Evolutionary conservation across 2,797 vertebrate species (phyloP).

Genomic region (Typhlichthys eigenmanni): DNA sequence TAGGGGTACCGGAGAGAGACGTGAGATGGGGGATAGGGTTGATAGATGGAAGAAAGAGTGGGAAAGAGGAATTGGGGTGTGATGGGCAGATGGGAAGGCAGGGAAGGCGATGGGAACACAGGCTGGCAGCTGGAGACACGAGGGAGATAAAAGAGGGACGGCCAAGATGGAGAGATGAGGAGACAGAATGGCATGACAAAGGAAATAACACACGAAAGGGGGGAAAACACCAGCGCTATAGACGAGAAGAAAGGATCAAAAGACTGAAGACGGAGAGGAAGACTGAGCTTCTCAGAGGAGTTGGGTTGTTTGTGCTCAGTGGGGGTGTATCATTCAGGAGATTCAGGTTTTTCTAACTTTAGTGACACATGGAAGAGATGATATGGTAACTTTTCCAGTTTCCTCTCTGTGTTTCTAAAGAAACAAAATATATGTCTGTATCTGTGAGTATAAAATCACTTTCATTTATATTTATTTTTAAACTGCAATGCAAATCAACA

Average conservation of each 20-base stretch:
- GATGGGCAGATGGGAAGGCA: not conserved
- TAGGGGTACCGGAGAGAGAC: constrained; percentile 5
- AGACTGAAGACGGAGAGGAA: constrained; percentile 3
- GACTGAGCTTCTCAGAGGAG: not conserved
- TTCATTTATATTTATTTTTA: too few relatives aligned
- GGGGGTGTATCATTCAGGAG: not conserved
- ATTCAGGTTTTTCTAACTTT: too few relatives aligned
- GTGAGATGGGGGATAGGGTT: constrained; percentile 17
- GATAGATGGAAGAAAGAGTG: constrained; percentile 42
- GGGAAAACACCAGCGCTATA: constrained; percentile 34
- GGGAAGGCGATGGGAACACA: not conserved
- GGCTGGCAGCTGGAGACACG: constrained; percentile 65
- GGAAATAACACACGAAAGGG: constrained; percentile 34
- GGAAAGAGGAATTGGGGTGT: constrained; percentile 7
- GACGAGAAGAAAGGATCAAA: constrained; percentile 43
- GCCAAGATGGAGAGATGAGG: constrained; percentile 31
- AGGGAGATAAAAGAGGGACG: constrained; percentile 59
- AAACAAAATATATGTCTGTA: too few relatives aligned
- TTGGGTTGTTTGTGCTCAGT: not conserved
- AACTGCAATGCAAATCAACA: too few relatives aligned
- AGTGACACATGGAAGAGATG: too few relatives aligned
- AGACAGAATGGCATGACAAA: constrained; percentile 44
- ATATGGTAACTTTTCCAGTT: too few relatives aligned
- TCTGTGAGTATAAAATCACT: too few relatives aligned
- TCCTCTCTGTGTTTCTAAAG: too few relatives aligned